Evolutionary conservation across 2,888 invertebrate genomes (phyloP).

Genomic region (Clitarchus hookeri): DNA sequence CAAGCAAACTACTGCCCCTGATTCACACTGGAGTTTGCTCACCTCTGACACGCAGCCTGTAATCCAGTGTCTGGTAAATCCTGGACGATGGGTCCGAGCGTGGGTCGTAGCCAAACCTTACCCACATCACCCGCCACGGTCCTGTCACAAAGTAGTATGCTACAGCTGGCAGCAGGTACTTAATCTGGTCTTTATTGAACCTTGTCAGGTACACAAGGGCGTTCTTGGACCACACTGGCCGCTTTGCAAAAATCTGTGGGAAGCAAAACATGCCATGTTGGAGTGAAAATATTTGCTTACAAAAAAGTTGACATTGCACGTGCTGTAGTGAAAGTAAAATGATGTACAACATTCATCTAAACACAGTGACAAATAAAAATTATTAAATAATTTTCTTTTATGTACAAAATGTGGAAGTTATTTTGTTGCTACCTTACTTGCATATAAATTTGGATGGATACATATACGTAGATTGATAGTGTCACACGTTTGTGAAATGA

Average conservation of each 20-base stretch:
- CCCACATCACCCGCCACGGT: conserved; percentile 93
- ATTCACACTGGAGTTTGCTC: conserved; percentile 42
- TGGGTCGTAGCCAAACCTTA: conserved; percentile 90
- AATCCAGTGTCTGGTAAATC: conserved; percentile 88
- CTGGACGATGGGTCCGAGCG: conserved; percentile 76
- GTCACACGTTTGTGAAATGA: too few relatives aligned
- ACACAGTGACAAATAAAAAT: not conserved
- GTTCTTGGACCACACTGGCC: conserved; percentile 88
- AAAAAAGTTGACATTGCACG: not conserved
- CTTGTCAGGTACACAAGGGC: conserved; percentile 71
- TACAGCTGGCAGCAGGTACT: conserved; percentile 78
- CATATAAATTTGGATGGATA: too few relatives aligned
- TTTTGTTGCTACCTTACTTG: too few relatives aligned
- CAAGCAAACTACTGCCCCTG: too few relatives aligned
- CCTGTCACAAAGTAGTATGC: conserved; percentile 88
- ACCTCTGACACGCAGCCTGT: conserved; percentile 70
- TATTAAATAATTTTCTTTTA: too few relatives aligned
- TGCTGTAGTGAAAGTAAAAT: not conserved
- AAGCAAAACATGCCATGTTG: not conserved
- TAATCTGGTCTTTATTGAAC: conserved; percentile 66
- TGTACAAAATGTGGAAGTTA: too few relatives aligned
- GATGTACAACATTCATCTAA: not conserved
- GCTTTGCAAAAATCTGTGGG: conserved; percentile 75
- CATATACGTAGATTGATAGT: too few relatives aligned
- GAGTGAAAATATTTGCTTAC: not conserved